Base-by-base conservation (phyloP, 2,797 vertebrate species). In the Platalea minor region DNA sequence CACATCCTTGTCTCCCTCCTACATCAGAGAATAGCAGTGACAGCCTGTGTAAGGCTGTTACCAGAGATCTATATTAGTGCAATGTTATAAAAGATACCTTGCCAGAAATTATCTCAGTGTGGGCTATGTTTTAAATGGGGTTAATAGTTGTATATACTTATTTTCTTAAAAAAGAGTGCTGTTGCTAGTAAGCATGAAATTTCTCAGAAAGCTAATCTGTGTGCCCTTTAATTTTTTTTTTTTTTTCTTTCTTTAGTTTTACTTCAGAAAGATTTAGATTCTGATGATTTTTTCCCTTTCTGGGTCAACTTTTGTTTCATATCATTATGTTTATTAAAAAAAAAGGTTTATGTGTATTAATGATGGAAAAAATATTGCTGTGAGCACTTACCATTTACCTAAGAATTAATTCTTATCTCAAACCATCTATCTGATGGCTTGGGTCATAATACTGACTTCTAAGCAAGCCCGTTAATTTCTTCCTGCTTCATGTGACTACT, bases 1-100 rank as follows among this genome's bases (percentile, higher is more conserved):
- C 93, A 89, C 94, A 91, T 85, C 37, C 77, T 95, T 73, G 90
- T 96, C 88, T 96, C 95, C 95, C 94, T 97, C 95, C 94, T 94
- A 95, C 94, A 97, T 50, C 74, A 89, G 69, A 60, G 93, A 91
- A 88, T 85, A 84, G 79, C 96, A 90, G 95, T 91, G 94, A 95
- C 96, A 93, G 93, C 86, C 94, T 95, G 91, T 87, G 77, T 63
- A 45, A 92, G 83, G 88, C 89, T 96, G 85, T 51, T 96, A 93
- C 82, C 94, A 94, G 89, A 67, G 77, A 92, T 79, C 94, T 95
- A 63, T 95, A 95, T 91, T 88, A 95, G 76, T 81, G 53, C 88
- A 72, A 33, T 61, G 51, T 82, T 96, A 93, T 20, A 93, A 92
- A 85, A 91, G 80, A 67, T 86, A 92, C 67, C 68, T 90, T 89